Evolutionary conservation across 1,140 invertebrate genomes (phyloP), one percentile per base, ranked within the genome.

Genomic region (Batillaria attramentaria): DNA sequence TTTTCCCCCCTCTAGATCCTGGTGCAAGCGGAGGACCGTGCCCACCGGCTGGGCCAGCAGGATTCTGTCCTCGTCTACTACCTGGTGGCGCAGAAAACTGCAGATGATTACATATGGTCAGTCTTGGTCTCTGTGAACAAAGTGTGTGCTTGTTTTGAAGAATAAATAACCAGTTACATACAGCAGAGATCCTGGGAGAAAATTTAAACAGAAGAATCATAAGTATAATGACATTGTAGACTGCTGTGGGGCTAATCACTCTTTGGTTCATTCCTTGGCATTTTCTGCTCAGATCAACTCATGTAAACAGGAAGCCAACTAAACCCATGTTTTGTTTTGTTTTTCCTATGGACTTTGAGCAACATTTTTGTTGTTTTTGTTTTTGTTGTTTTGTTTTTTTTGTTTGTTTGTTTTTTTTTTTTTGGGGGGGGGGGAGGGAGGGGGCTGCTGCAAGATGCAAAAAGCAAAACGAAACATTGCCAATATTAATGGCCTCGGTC

Each of bases 31-130:
- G 98, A 99, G 93, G 96, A 98, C 86, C 93, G 98, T 75, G 97
- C 95, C 28, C 97, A 99, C 90, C 94, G 98, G 66, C 96, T 99
- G 78, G 98, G 98, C 0, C 98, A 99, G 88, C 84, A 93, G 42
- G 93, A 95, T 72, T 92, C 93, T 60, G 97, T 99, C 0, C 88
- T 83, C 79, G 88, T 93, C 39, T 89, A 92, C 70, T 99, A 99
- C 92, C 91, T 99, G 39, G 92, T 99, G 62, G 98, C 97, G 0
- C 92, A 93, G 86, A 93, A 94, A 35, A 99, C 98, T 0, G 95
- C 95, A 0, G 98, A 99, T 92, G 97, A 99, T 91, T 92, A 93
- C 85, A 94, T 99, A 50, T 99, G 98, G 92, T 89, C 86, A 77
- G 78, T 69, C 18, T 73, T 24, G 46, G 46, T 50, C 8, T 50